These are phyloP conservation scores for Mus minutoides DNA, from an alignment of 2,797 vertebrate genomes.

Conservation along the genomic window DNA sequence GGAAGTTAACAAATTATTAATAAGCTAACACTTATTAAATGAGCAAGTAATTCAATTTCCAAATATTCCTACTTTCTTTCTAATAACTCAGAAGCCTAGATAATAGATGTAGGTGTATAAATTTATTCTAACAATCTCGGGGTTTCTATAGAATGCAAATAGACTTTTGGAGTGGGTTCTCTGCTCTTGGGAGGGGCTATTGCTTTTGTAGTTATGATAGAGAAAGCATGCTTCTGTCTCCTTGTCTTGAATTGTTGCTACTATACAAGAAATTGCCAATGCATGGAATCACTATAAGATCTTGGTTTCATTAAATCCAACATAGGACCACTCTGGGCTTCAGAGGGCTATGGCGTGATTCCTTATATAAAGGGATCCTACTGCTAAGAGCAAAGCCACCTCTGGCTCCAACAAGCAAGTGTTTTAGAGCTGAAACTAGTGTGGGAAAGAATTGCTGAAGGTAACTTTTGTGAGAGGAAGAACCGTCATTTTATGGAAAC, in stretches of 20 bases:
- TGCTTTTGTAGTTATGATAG: neutral
- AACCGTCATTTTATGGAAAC: neutral
- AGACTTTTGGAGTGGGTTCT: neutral
- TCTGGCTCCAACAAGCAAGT: neutral
- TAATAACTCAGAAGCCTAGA: neutral
- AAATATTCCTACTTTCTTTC: neutral
- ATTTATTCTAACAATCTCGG: neutral
- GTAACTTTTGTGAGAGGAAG: neutral
- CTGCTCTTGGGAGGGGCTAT: neutral
- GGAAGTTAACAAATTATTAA: neutral
- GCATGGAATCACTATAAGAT: neutral
- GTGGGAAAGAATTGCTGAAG: neutral
- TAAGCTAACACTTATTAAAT: neutral
- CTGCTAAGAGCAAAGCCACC: neutral
- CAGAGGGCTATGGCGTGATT: neutral
- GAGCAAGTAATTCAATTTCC: neutral
- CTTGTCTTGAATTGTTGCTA: neutral
- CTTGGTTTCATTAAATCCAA: neutral
- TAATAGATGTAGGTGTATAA: neutral
- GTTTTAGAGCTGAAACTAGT: neutral
- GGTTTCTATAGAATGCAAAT: neutral
- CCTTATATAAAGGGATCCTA: neutral
- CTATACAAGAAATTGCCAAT: neutral
- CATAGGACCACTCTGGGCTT: neutral
- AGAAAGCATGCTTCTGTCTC: neutral